These are phyloP conservation scores for Vidua chalybeata DNA, from an alignment of 2,113 vertebrate genomes.

Conservation along the genomic window DNA sequence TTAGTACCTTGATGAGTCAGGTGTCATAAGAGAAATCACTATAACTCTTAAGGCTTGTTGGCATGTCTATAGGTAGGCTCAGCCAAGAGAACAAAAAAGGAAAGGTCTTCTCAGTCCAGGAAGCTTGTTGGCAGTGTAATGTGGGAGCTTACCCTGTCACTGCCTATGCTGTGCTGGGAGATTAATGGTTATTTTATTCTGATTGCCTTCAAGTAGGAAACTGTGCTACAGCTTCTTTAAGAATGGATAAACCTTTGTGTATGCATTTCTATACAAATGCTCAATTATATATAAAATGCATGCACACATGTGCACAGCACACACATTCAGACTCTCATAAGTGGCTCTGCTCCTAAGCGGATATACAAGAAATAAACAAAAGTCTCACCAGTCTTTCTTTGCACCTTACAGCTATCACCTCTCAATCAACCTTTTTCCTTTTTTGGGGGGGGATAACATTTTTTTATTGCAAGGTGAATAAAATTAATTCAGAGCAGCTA, in stretches of 20 bases:
- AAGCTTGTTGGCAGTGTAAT: slow-evolving; percentile 33
- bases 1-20: slow-evolving; percentile 42
- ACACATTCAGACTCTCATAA: not conserved
- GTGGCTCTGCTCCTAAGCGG: not conserved
- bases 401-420: not conserved
- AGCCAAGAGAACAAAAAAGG: slow-evolving; percentile 47
- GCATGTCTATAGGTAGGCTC: not conserved
- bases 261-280: not conserved
- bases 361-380: not conserved
- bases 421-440: not conserved
- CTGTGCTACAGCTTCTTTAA: not conserved
- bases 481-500: not conserved
- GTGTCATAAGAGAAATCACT: slow-evolving; percentile 14
- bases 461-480: not conserved
- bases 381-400: not conserved
- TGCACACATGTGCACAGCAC: too few relatives aligned
- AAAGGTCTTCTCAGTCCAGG: slow-evolving; percentile 9
- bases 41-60: slow-evolving; percentile 50
- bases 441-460: not conserved
- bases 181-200: slow-evolving; percentile 46
- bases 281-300: not conserved
- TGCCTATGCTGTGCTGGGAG: not conserved
- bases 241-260: not conserved
- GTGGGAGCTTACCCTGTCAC: slow-evolving; percentile 27
- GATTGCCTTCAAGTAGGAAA: not conserved